Evolutionary conservation across 2,888 invertebrate genomes (phyloP).

Genomic region (Drosophila glabriapex): DNA sequence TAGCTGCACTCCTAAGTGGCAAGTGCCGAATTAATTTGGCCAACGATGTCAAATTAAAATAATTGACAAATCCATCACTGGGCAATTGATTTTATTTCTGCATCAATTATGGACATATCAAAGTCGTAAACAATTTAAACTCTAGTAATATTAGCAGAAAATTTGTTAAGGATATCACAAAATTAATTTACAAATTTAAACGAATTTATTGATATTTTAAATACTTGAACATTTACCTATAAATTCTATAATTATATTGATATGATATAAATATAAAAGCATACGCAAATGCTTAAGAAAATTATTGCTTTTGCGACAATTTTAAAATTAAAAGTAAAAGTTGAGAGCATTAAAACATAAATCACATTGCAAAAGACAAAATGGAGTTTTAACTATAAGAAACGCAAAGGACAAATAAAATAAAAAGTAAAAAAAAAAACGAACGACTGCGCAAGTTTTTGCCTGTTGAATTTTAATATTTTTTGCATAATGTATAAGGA

Average conservation of each 20-base stretch:
- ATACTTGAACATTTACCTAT: not conserved
- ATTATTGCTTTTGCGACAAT: not conserved
- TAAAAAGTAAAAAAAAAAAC: constrained; percentile 1
- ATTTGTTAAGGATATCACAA: not conserved
- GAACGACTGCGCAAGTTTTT: constrained; percentile 24
- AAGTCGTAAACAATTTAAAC: not conserved
- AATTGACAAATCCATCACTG: constrained; percentile 5
- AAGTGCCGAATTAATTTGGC: constrained; percentile 25
- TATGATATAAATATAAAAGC: not conserved
- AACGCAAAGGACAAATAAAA: not conserved
- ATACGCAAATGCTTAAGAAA: not conserved
- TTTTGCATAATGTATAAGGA: constrained; percentile 20
- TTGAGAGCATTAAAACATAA: constrained; percentile 3
- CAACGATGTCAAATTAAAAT: constrained; percentile 26
- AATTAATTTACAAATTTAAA: not conserved
- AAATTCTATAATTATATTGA: not conserved
- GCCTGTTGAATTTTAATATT: constrained; percentile 67
- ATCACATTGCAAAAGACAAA: constrained; percentile 33
- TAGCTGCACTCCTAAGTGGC: constrained; percentile 64
- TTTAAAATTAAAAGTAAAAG: constrained; percentile 11
- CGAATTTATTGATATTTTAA: not conserved
- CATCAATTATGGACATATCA: not conserved
- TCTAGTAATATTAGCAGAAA: not conserved
- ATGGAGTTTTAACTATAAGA: constrained; percentile 5
- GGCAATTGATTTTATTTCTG: not conserved